Evolutionary conservation across 2,888 invertebrate species (phyloP).

Genomic region (Anarsia innoxiella): DNA sequence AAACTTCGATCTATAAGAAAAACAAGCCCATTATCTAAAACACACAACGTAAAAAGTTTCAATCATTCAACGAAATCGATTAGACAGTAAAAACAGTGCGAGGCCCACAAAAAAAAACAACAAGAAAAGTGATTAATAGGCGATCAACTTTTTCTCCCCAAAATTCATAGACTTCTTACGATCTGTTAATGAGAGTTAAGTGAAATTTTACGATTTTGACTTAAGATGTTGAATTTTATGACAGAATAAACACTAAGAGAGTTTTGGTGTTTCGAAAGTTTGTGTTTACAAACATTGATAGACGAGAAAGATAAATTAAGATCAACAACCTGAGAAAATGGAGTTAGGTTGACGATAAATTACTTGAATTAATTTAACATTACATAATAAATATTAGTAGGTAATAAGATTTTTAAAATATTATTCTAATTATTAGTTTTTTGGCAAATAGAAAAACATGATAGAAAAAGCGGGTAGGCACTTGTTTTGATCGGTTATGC

Average conservation of each 20-base stretch:
- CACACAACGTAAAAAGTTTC: background rate
- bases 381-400: no score
- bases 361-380: no score
- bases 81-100: conserved; percentile 4
- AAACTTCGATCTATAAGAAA: no score
- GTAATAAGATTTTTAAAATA: no score
- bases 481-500: no score
- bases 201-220: conserved; percentile 60
- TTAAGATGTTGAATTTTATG: conserved; percentile 45
- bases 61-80: conserved; percentile 11
- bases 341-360: no score
- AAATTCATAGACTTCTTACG: conserved; percentile 40
- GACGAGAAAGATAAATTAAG: no score
- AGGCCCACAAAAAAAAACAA: conserved; percentile 10
- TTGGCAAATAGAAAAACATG: no score
- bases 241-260: conserved; percentile 39
- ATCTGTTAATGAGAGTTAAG: conserved; percentile 51
- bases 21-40: no score
- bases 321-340: no score
- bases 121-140: conserved; percentile 21
- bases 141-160: conserved; percentile 24
- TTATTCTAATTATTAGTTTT: no score
- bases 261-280: conserved; percentile 26
- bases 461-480: no score
- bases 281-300: background rate